A percentile compares a stretch with the other conserved stretches of the same genome.
Conservation (phyloP, 2,797 vertebrate species). For the Triplophysa bombifrons region DNA sequence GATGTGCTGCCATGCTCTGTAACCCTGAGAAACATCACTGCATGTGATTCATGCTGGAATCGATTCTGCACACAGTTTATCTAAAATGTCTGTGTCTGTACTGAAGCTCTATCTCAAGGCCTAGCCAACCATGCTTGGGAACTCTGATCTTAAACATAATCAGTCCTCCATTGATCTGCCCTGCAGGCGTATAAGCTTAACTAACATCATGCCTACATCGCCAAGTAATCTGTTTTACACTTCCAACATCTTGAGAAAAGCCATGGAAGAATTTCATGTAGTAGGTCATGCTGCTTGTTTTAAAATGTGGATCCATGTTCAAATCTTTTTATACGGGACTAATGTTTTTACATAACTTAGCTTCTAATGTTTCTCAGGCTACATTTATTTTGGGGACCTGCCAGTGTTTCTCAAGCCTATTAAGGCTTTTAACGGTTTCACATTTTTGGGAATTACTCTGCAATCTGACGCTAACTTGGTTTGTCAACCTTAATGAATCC, state of each 20-base stretch:
- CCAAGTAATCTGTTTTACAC: slow-evolving; percentile 44
- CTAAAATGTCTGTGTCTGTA: slow-evolving; percentile 24
- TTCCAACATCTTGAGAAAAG: slow-evolving; percentile 24
- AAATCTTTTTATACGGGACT: slow-evolving; percentile 23
- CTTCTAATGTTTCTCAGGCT: neutral
- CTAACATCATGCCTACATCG: slow-evolving; percentile 28
- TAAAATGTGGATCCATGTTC: slow-evolving; percentile 4
- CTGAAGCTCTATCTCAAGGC: slow-evolving; percentile 32
- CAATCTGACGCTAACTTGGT: neutral
- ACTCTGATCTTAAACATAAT: slow-evolving; percentile 44
- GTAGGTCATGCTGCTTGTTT: slow-evolving; percentile 23
- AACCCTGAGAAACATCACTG: neutral
- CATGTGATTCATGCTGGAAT: neutral
- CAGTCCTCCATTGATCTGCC: slow-evolving; percentile 35
- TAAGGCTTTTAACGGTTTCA: neutral
- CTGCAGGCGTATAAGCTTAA: slow-evolving; percentile 14
- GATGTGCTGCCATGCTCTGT: slow-evolving; percentile 4
- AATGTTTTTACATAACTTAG: slow-evolving; percentile 18
- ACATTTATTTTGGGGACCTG: neutral
- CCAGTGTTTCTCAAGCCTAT: slow-evolving; percentile 18
- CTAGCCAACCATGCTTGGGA: slow-evolving; percentile 16
- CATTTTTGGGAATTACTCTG: neutral
- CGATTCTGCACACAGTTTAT: slow-evolving; percentile 21
- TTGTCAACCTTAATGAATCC: slow-evolving; percentile 5
- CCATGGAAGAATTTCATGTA: slow-evolving; percentile 42